Conservation (phyloP, 2,113 vertebrate species). For the Lagopus leucura region DNA sequence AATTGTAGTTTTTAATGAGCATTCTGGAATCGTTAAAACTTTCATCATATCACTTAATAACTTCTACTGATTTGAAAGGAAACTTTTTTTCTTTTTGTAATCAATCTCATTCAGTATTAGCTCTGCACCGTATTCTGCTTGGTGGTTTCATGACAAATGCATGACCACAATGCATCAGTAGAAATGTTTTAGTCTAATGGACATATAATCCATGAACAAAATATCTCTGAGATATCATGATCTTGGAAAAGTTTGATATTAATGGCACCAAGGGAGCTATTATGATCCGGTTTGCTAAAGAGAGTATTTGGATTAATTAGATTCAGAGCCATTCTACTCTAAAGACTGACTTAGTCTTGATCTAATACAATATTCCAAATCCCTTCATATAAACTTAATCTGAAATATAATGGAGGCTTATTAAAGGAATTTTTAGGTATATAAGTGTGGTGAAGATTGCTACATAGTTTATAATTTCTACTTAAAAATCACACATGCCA, state of each 20-base stretch:
- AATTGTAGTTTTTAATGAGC: background rate
- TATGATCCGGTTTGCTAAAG: conserved; percentile 64
- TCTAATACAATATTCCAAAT: conserved; percentile 19
- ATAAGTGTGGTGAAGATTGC: background rate
- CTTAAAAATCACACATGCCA: background rate
- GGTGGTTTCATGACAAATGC: conserved; percentile 42
- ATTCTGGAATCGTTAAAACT: background rate
- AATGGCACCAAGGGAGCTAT: conserved; percentile 51
- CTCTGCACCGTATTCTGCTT: background rate
- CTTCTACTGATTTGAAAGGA: background rate
- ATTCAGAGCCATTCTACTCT: conserved; percentile 36
- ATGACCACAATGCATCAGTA: conserved; percentile 24
- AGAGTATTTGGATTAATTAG: conserved; percentile 55
- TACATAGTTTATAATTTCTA: background rate
- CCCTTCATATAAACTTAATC: background rate
- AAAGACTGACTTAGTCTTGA: conserved; percentile 33
- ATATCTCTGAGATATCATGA: conserved; percentile 51
- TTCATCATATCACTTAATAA: background rate
- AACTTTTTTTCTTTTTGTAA: background rate
- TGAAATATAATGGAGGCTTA: background rate
- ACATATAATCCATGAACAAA: conserved; percentile 46
- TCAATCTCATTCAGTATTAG: background rate
- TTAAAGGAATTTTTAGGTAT: background rate
- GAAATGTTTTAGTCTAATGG: conserved; percentile 49
- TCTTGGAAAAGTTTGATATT: conserved; percentile 58